Evolutionary conservation across 2,113 vertebrate species (phyloP).

Genomic region (Formicarius rufipectus): DNA sequence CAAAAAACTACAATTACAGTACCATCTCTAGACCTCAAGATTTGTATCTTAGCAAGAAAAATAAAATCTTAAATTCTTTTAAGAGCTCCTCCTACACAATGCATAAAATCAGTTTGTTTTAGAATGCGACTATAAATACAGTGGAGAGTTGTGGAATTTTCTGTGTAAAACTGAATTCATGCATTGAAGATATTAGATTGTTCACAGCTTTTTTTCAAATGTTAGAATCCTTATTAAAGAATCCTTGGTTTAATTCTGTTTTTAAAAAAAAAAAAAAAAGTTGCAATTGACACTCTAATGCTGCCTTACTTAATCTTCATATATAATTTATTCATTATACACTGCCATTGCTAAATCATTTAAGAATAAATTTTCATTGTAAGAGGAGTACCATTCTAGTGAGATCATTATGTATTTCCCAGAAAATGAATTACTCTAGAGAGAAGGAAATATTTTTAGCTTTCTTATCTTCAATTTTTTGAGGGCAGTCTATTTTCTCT

Average conservation of each 20-base stretch:
- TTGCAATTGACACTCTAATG: slow-evolving; percentile 55
- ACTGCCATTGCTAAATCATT: slow-evolving; percentile 72
- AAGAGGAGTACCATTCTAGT: slow-evolving; percentile 37
- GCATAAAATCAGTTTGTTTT: background rate
- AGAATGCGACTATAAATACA: background rate
- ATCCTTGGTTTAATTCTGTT: slow-evolving; percentile 34
- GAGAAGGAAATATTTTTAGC: slow-evolving; percentile 32
- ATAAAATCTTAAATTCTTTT: background rate
- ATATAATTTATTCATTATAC: slow-evolving; percentile 74
- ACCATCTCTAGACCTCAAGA: background rate
- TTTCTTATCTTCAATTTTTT: background rate
- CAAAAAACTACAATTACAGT: background rate
- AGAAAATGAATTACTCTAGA: slow-evolving; percentile 11
- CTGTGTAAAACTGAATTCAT: slow-evolving; percentile 34
- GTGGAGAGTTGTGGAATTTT: background rate
- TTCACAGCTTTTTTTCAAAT: slow-evolving; percentile 32
- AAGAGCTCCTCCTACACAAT: background rate
- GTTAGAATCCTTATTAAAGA: slow-evolving; percentile 38
- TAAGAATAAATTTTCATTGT: slow-evolving; percentile 71
- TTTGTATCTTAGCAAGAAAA: background rate
- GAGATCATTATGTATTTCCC: slow-evolving; percentile 55
- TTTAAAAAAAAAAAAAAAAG: slow-evolving; percentile 3
- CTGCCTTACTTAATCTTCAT: slow-evolving; percentile 71
- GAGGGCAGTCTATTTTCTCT: background rate
- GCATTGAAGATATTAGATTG: slow-evolving; percentile 29